Percentiles rank a stretch among this genome's conserved stretches.
Evolutionary conservation across 1,140 invertebrate species (phyloP).

Genomic region (Platorchestia sp.): DNA sequence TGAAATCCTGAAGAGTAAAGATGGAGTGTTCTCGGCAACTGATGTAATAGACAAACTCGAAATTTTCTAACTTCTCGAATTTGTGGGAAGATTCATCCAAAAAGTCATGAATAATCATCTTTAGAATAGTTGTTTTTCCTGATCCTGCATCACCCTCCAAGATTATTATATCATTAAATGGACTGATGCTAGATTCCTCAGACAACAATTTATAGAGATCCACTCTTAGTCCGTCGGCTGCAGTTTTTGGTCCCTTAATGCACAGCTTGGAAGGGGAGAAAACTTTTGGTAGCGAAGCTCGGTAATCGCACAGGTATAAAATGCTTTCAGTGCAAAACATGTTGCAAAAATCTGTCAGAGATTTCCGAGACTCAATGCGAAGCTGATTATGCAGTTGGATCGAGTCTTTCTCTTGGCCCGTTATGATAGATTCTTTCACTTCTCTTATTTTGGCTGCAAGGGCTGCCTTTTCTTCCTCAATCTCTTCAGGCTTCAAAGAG

Average conservation of each 20-base stretch:
- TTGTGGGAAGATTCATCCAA: not conserved
- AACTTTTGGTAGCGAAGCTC: not conserved
- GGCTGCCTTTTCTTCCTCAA: not conserved
- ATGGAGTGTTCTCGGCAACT: slow-evolving; percentile 21
- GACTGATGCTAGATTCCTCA: not conserved
- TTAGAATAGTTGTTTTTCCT: slow-evolving; percentile 4
- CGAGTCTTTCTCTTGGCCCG: not conserved
- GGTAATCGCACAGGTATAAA: not conserved
- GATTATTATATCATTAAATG: slow-evolving; percentile 10
- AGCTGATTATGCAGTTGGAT: not conserved
- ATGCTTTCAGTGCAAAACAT: not conserved
- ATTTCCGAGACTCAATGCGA: not conserved
- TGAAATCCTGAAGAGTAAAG: not conserved
- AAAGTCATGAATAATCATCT: slow-evolving; percentile 31
- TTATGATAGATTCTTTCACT: not conserved
- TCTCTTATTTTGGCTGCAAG: not conserved
- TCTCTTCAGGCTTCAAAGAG: not conserved
- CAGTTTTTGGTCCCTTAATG: not conserved
- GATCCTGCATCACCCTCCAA: not conserved
- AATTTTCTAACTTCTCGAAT: not conserved
- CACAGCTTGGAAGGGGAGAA: not conserved
- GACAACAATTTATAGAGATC: not conserved
- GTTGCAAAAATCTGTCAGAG: not conserved
- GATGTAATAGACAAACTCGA: not conserved
- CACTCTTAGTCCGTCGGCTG: not conserved